phyloP scores from a whole-genome alignment of 2,888 invertebrate species.

The Alloplasta piceator region DNA sequence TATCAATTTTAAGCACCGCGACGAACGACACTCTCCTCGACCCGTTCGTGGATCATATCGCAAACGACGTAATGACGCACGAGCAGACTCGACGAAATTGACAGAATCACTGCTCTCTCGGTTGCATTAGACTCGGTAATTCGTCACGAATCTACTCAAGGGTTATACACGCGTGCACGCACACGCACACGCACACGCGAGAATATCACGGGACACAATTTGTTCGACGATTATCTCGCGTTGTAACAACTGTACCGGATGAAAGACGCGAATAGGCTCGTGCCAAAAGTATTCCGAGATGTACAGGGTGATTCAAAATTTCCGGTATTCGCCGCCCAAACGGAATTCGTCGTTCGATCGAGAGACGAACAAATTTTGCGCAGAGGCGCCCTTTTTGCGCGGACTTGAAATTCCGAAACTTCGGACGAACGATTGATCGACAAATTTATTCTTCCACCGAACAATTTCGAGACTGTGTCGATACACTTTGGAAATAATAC shows the following conservation, averaged over 20 bases:
- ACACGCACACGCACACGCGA: constrained; percentile 1
- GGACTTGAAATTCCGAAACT: no score
- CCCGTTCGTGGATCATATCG: constrained; percentile 69
- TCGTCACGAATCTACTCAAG: constrained; percentile 71
- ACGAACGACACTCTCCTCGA: constrained; percentile 33
- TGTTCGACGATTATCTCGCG: background rate
- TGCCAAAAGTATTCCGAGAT: constrained; percentile 61
- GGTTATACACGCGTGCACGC: constrained; percentile 24
- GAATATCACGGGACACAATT: background rate
- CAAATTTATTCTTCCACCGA: no score
- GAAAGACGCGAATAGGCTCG: constrained; percentile 65
- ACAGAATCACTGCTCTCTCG: constrained; percentile 78
- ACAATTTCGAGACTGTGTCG: no score
- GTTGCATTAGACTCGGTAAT: constrained; percentile 75
- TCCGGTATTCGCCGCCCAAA: no score
- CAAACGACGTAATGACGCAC: constrained; percentile 80
- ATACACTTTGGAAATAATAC: no score
- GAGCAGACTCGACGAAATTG: constrained; percentile 79
- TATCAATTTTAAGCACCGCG: constrained; percentile 48
- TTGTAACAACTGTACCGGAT: constrained; percentile 27
- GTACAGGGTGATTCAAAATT: background rate
- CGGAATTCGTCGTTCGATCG: no score
- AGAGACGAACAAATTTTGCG: no score
- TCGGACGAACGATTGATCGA: no score
- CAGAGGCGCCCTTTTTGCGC: no score